Percentiles rank a stretch among this genome's conserved stretches.
Evolutionary conservation across 2,113 vertebrate genomes (phyloP).

Genomic region (Daboia siamensis): DNA sequence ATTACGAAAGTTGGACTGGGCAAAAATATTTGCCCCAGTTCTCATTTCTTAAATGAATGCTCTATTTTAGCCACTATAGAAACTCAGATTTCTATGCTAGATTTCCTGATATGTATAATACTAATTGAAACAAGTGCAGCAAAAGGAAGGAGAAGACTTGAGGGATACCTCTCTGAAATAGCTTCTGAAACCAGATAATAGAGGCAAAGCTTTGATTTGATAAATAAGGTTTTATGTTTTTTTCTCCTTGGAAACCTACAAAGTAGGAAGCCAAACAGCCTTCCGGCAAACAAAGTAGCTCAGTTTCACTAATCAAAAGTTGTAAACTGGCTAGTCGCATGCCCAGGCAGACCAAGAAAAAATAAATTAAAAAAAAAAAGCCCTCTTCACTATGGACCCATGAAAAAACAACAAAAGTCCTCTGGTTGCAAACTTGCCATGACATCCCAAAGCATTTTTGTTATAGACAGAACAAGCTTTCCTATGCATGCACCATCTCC

Average conservation of each 20-base stretch:
- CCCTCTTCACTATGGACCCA: not conserved
- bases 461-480: not conserved
- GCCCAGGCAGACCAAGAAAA: not conserved
- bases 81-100: conserved; percentile 39
- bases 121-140: not conserved
- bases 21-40: conserved; percentile 49
- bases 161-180: not conserved
- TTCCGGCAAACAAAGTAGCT: not conserved
- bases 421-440: not conserved
- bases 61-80: conserved; percentile 32
- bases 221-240: not conserved
- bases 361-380: not conserved
- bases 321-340: not conserved
- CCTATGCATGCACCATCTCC: not conserved
- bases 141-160: not conserved
- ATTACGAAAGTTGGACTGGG: conserved; percentile 54
- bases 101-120: not conserved
- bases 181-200: too few species aligned
- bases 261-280: not conserved
- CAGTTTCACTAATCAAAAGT: not conserved
- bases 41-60: conserved; percentile 63
- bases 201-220: not conserved
- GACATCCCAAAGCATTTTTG: not conserved
- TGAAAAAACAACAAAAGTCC: not conserved
- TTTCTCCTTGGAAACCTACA: not conserved